Base-by-base conservation (phyloP, 2,113 vertebrate genomes). In the Cranoglanis bouderius region DNA sequence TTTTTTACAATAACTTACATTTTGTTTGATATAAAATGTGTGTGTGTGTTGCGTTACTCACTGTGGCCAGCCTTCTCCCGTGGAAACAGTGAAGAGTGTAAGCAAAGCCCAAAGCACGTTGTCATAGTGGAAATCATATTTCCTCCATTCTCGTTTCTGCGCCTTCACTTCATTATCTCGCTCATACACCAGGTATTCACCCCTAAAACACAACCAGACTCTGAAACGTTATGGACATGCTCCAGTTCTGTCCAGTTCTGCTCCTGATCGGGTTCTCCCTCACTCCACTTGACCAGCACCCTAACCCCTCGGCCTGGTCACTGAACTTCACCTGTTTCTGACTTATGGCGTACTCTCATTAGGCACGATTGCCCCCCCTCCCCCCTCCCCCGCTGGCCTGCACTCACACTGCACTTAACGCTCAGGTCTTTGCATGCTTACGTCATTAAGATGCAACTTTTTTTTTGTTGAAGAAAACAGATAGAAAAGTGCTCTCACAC, bases 61-160 rank as follows among this genome's bases (percentile, higher is more conserved):
- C 98, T 98, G 97, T 26, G 98, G 98, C 98, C 98, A 99, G 88
- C 98, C 98, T 95, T 99, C 98, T 87, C 98, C 98, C 0, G 98
- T 99, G 85, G 98, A 99, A 82, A 99, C 98, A 0, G 98, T 99
- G 96, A 99, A 99, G 94, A 99, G 98, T 40, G 98, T 99, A 92
- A 99, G 97, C 49, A 99, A 96, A 0, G 98, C 98, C 98, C 98
- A 99, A 91, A 99, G 97, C 93, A 99, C 98, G 40, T 99, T 99
- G 97, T 99, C 98, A 24, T 99, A 99, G 92, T 99, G 98, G 93
- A 99, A 99, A 90, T 98, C 97, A 40, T 98, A 99, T 90, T 98
- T 99, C 96, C 96, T 98, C 98, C 98, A 99, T 93, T 99, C 98
- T n/a, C 98, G 94, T 91, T 96, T 98, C 93, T 98, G 97, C 16